A percentile compares a stretch with the other conserved stretches of the same genome.
Evolutionary conservation across 2,888 invertebrate species (phyloP).

Genomic region (Amphimallon solstitiale): DNA sequence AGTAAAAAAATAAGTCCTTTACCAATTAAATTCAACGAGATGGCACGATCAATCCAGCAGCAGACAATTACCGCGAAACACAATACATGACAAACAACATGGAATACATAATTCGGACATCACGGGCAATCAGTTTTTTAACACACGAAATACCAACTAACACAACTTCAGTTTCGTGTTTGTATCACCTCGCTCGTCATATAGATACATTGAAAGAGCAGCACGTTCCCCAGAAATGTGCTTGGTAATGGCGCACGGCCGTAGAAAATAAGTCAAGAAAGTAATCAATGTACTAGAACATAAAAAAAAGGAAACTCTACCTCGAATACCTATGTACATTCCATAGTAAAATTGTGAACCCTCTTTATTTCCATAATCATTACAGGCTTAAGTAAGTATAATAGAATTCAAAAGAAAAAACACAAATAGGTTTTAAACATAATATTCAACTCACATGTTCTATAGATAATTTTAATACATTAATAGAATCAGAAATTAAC

Average conservation of each 20-base stretch:
- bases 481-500: too few species aligned
- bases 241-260: conserved; percentile 13
- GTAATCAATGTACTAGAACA: too few species aligned
- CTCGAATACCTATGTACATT: too few species aligned
- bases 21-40: not conserved
- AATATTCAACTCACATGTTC: too few species aligned
- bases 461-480: too few species aligned
- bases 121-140: conserved; percentile 28
- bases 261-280: not conserved
- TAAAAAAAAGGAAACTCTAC: too few species aligned
- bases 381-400: too few species aligned
- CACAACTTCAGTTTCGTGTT: conserved; percentile 1
- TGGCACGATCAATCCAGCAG: conserved; percentile 17
- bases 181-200: not conserved
- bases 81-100: conserved; percentile 34
- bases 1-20: too few species aligned
- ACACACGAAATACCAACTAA: conserved; percentile 10
- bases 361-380: too few species aligned
- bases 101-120: conserved; percentile 31
- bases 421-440: too few species aligned
- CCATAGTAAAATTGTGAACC: too few species aligned
- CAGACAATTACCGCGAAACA: conserved; percentile 24
- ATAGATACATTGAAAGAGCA: conserved; percentile 18
- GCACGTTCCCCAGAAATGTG: conserved; percentile 23
- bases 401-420: too few species aligned